Conservation (phyloP, 2,113 vertebrate genomes). For the Nyctereutes procyonoides region DNA sequence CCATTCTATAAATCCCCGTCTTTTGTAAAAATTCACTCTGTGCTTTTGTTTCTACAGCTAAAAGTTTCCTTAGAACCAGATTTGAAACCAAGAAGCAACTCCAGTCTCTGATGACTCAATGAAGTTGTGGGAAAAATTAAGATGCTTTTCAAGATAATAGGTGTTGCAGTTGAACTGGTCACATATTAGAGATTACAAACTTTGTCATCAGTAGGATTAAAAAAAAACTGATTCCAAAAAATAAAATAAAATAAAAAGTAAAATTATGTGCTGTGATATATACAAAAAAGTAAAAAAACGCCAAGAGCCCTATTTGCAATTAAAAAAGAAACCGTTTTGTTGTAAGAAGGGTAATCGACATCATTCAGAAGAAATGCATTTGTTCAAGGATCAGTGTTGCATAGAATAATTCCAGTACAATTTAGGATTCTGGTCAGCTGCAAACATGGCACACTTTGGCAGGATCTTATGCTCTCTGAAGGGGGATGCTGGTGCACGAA, state of each 20-base stretch:
- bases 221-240: conserved; percentile 85
- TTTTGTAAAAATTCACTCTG: conserved; percentile 86
- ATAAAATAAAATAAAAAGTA: conserved; percentile 84
- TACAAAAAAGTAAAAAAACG: conserved; percentile 91
- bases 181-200: conserved; percentile 81
- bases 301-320: conserved; percentile 83
- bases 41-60: conserved; percentile 87
- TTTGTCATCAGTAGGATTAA: conserved; percentile 73
- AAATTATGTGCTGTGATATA: conserved; percentile 85
- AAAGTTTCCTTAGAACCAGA: conserved; percentile 78
- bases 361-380: conserved; percentile 89
- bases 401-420: conserved; percentile 96
- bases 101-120: conserved; percentile 78
- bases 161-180: conserved; percentile 85
- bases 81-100: conserved; percentile 80
- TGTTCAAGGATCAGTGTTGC: conserved; percentile 92
- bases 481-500: conserved; percentile 58
- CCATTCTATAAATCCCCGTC: conserved; percentile 77
- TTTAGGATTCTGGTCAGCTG: conserved; percentile 88
- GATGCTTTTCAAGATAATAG: conserved; percentile 81
- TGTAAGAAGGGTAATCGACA: conserved; percentile 85
- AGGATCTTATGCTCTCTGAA: conserved; percentile 80
- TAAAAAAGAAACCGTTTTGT: conserved; percentile 82
- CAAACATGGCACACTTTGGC: conserved; percentile 91
- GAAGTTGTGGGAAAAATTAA: conserved; percentile 70